Percentiles rank a stretch among this genome's conserved stretches.
phyloP scores from a whole-genome alignment of 2,113 vertebrate species.

The Phycodurus eques region DNA sequence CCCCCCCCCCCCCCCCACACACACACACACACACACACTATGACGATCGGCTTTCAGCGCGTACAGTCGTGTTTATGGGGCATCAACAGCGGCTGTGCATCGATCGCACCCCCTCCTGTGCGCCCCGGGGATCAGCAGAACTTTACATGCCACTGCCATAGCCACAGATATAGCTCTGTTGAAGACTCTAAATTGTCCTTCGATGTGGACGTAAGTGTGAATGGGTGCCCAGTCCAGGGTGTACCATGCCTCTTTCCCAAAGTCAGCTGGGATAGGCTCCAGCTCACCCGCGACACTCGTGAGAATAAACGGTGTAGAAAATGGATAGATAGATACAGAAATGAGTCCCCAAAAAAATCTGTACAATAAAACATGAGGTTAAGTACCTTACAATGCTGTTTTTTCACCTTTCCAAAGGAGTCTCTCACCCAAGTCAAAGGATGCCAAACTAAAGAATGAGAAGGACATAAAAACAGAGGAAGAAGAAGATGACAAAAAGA shows the following conservation, averaged over 20 bases:
- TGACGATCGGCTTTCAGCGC: too few relatives aligned
- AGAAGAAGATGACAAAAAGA: slow-evolving; percentile 86
- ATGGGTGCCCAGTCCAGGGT: neutral
- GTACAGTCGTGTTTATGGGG: too few relatives aligned
- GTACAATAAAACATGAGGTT: neutral
- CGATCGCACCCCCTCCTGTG: too few relatives aligned
- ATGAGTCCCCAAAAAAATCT: neutral
- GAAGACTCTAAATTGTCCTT: neutral
- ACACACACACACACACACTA: too few relatives aligned
- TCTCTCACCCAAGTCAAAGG: slow-evolving; percentile 83
- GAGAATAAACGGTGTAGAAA: neutral
- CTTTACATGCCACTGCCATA: too few relatives aligned
- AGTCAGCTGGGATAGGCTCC: too few relatives aligned
- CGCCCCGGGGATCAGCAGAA: too few relatives aligned
- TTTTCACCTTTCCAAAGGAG: slow-evolving; percentile 63
- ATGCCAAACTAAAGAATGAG: slow-evolving; percentile 83
- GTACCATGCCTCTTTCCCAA: too few relatives aligned
- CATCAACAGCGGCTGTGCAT: too few relatives aligned
- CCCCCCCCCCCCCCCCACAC: too few relatives aligned
- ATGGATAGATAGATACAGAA: too few relatives aligned
- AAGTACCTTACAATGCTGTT: neutral
- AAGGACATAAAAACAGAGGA: slow-evolving; percentile 85
- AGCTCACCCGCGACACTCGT: neutral
- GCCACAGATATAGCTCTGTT: neutral
- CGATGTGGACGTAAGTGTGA: neutral